These are phyloP conservation scores for Enteromius viviparus DNA, from an alignment of 2,797 vertebrate species.

Conservation along the genomic window DNA sequence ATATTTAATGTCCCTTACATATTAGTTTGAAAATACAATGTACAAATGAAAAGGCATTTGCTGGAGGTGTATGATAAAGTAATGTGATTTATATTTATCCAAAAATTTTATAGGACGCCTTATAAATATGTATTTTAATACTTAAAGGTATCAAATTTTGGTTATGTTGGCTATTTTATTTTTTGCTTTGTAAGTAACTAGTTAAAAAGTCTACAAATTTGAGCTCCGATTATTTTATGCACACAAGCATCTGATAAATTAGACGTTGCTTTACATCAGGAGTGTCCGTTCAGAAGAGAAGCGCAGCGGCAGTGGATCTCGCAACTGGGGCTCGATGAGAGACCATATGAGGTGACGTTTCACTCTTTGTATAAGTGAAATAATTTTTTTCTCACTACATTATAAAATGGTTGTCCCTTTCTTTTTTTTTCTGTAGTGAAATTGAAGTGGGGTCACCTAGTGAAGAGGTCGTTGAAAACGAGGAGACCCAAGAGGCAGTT, in stretches of 20 bases:
- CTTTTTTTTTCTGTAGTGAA: constrained; percentile 72
- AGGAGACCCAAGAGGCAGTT: constrained; percentile 67
- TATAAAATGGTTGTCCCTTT: neutral
- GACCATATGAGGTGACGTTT: constrained; percentile 73
- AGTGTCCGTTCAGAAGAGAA: constrained; percentile 80
- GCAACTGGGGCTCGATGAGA: constrained; percentile 79
- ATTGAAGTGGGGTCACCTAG: constrained; percentile 66
- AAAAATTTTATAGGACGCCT: no score
- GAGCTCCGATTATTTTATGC: neutral
- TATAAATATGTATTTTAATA: neutral
- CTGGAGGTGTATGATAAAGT: neutral
- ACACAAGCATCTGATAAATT: neutral
- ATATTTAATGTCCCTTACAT: neutral
- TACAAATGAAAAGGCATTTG: neutral
- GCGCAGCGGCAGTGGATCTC: constrained; percentile 77
- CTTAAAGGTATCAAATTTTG: neutral
- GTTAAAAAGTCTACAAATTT: neutral
- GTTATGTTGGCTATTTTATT: accelerated
- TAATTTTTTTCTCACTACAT: neutral
- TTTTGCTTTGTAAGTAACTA: neutral
- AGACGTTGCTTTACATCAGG: constrained; percentile 67
- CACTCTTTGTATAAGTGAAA: neutral
- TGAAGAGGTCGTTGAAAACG: constrained; percentile 69
- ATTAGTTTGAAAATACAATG: neutral
- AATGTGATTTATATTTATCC: neutral